Evolutionary conservation across 2,888 invertebrate genomes (phyloP), one percentile per base, ranked within the genome.

Genomic region (Sturmia bella): DNA sequence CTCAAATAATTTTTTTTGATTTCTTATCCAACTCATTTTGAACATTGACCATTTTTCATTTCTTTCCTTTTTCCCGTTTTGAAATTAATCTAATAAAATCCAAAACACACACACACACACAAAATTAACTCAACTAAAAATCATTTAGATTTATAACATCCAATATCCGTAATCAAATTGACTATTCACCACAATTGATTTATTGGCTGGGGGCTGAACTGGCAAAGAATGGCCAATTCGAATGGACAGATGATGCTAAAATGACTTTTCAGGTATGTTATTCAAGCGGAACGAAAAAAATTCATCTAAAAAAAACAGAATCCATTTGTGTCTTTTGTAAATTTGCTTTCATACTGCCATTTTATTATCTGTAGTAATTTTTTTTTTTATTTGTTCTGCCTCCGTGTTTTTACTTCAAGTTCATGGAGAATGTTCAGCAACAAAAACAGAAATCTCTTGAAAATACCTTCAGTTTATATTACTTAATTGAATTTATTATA

Each of bases 161-260:
- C 13, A 94, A 93, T 82, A 94, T 96, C 78, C 92, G 95, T 50
- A 93, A 94, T 87, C 93, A 94, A 87, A 92, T 92, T 61, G 95
- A 95, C 85, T 95, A 95, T 90, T 93, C 94, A 87, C 94, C 95
- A 79, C 94, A 94, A 82, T 92, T 94, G 2, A 92, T 94, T 74
- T 95, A 95, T 91, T 96, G 95, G 96, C 92, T 95, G 19, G 95
- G 95, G 0, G 94, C 93, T 2, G 91, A 90, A 85, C 87, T 92
- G 39, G 90, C 91, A 72, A 88, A 89, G 75, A 86, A 87, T 27
- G 90, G 91, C 59, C 91, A 91, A 68, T 93, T 92, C 91, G 89
- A 91, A 83, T 96, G 96, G 96, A 91, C 92, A 13, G 95, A 95
- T 89, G 94, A 94, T 37, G 92, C 92, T 83, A 91, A 91, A 78